Base-by-base conservation (phyloP, 2,888 invertebrate species). In the Tipula helvola region DNA sequence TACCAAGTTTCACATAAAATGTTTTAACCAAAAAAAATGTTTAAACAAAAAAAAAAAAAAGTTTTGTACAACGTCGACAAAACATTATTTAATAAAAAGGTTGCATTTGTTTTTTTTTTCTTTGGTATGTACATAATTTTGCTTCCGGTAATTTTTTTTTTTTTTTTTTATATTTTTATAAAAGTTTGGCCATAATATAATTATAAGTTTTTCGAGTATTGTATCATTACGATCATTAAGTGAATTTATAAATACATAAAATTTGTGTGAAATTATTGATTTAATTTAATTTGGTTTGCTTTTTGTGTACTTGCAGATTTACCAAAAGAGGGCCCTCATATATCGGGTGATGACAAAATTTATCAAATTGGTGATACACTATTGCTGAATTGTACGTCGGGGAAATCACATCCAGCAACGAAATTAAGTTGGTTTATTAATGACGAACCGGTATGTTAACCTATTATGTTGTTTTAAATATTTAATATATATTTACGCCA, bases 371-470 rank as follows among this genome's bases (percentile, higher is more conserved):
- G 95, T 57, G 95, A 96, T 90, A 94, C 93, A 88, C 92, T 96
- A 89, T 94, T 94, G 90, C 92, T 96, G 88, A 96, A 96, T 91
- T 96, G 96, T 91, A 95, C 95, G 57, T 96, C 96, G 83, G 95
- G 95, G 83, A 93, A 95, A 90, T 96, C 96, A 87, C 95, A 94
- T 90, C 96, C 96, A 42, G 95, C 95, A 28, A 95, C 96, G 36
- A 92, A 94, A 88, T 93, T 96, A 39, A 94, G 95, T 90, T 96
- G 96, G 96, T 95, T 95, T 91, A 95, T 96, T 90, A 95, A 96
- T 90, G 95, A 95, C 89, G 94, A 95, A 91, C 93, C 95, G 94
- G 96, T 95, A 92, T 90, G 90, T 91, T 71, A 28, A 16, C 2
- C 28, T 28, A 28, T 28, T 52, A 12, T 0, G 44, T 44, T 44